Evolutionary conservation across 2,113 vertebrate species (phyloP), one percentile per base, ranked within the genome.

Genomic region (Corythornis madagascariensis): DNA sequence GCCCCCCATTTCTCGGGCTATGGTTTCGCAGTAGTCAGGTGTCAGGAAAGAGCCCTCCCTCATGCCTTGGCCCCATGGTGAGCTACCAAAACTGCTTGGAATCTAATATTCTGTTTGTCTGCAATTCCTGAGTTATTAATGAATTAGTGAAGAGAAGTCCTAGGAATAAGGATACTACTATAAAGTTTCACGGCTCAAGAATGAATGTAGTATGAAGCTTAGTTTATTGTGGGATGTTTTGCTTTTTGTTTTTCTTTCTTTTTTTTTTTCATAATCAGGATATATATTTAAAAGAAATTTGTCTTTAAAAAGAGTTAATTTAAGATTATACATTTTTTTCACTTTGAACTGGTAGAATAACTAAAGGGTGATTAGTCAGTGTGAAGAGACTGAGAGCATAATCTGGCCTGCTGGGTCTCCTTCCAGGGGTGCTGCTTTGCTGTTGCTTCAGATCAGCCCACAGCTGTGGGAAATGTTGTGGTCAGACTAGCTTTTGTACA

Each of bases 71-170:
- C 8, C 4, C 8, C 20, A 1, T 4, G 25, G 10, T 50, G 21
- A 12, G 22, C 13, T 11, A 9, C 13, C 31, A 1, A 1, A 3
- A 0, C 2, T 2, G 28, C 3, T 28, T 1, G 29, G 40, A 40
- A 22, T 8, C 29, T 11, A 0, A 2, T 43, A 82, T 52, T 72
- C 9, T 0, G 0, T 55, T 48, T 8, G 0, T n/a, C 53, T 4
- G 3, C 6, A 1, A 7, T 26, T 56, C 13, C 31, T 50, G 31
- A 11, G 0, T 38, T 29, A 2, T 13, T 13, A 13, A 24, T 7
- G 33, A 56, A 13, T 3, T 0, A 2, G 33, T 4, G 6, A 53
- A 19, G 25, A 22, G 18, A 16, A 38, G 20, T 9, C 20, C 13
- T 21, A 40, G 42, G 63, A 29, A 43, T 24, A 5, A 43, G 29